Evolutionary conservation across 1,140 invertebrate species (phyloP), one percentile per base, ranked within the genome.

Genomic region (Cheumatopsyche charites): DNA sequence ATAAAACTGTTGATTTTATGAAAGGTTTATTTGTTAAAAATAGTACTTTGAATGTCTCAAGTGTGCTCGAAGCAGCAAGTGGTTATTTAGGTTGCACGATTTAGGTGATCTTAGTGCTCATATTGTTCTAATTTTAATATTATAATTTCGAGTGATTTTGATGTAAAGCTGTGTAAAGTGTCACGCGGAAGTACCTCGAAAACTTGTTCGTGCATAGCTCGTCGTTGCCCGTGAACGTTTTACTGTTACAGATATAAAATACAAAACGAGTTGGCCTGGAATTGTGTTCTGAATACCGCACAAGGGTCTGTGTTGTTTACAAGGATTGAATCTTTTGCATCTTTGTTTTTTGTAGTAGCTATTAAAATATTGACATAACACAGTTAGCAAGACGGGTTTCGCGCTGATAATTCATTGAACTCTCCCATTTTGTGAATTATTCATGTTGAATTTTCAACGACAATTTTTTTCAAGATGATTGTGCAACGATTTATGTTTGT

Each of bases 201-300:
- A 65, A 65, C 45, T 52, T 63, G 58, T 52, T 71, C 19, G 26
- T 49, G 29, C 36, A 62, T 47, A 45, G 29, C 26, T 55, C 41
- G 21, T 67, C 42, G 41, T 41, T 42, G 5, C 45, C 52, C 7
- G 62, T 42, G 61, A 13, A 41, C 62, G 36, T 47, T 71, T 70
- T 71, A 71, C 70, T 71, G 70, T 71, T 71, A 71, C 45, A 71
- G 70, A 71, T 71, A 67, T 67, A 55, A 47, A 71, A 71, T 47
- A 62, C 21, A 52, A 65, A 65, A 65, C 70, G 17, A 47, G 70
- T 71, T 71, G 70, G 62, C 70, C 70, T 71, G 70, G 70, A 65
- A 71, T 71, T 71, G 15, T 29, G 70, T 71, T 71, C 70, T 25
- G 70, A 71, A 71, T 71, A 63, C 70, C 62, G 55, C 41, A 62